phyloP scores from a whole-genome alignment of 2,113 vertebrate genomes.

The Rhea americana region DNA sequence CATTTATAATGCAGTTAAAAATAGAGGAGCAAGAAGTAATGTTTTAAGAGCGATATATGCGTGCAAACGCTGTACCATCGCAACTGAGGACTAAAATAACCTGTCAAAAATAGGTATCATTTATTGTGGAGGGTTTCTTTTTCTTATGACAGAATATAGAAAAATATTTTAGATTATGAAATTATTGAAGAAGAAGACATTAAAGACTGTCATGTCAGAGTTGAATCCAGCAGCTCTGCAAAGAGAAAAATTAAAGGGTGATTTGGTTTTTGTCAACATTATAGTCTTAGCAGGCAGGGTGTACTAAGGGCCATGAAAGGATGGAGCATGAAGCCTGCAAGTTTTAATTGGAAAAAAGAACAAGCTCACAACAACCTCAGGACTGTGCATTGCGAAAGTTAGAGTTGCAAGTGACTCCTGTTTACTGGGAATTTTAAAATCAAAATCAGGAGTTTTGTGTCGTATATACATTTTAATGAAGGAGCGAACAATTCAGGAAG shows the following conservation, averaged over 20 bases:
- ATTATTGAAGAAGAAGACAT: background rate
- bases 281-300: background rate
- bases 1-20: constrained; percentile 37
- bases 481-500: background rate
- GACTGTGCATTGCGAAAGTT: background rate
- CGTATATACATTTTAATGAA: background rate
- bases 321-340: background rate
- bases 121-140: background rate
- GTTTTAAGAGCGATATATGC: background rate
- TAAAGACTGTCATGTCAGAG: background rate
- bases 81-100: background rate
- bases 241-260: background rate
- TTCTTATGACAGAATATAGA: background rate
- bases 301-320: background rate
- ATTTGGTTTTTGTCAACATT: background rate
- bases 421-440: background rate
- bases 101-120: background rate
- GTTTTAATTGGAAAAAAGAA: background rate
- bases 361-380: background rate
- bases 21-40: constrained; percentile 22
- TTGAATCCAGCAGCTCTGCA: background rate
- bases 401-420: background rate
- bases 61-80: constrained; percentile 1
- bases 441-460: background rate
- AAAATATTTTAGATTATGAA: background rate